Conservation (phyloP, 2,888 invertebrate species). For the Troglohyphantes excavatus region DNA sequence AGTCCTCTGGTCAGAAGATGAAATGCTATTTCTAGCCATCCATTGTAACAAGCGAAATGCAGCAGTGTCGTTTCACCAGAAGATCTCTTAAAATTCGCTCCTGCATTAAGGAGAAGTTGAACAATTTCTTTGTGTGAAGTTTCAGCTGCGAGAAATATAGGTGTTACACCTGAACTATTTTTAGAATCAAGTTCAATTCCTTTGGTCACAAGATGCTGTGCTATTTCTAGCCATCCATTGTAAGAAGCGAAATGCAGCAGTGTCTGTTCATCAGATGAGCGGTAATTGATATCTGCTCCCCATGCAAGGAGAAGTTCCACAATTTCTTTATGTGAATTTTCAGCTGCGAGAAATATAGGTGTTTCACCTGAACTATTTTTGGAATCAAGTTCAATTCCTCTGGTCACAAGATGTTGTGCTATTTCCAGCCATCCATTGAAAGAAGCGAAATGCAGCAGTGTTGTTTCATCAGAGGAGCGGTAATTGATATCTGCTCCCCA, state of each 20-base stretch:
- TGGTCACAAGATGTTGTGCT: neutral
- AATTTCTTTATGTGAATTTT: neutral
- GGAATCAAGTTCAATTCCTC: neutral
- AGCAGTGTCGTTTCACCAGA: neutral
- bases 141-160: neutral
- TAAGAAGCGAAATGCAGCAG: conserved; percentile 1
- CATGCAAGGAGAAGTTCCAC: neutral
- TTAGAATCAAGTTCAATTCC: conserved; percentile 7
- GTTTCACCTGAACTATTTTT: neutral
- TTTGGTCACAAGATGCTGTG: neutral
- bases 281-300: conserved; percentile 10
- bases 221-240: neutral
- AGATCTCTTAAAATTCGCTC: neutral
- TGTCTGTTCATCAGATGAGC: neutral
- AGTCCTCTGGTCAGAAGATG: no score
- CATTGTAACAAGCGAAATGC: neutral
- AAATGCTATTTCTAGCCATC: no score
- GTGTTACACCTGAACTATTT: neutral
- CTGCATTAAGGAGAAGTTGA: neutral
- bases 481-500: neutral
- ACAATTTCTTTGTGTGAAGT: conserved; percentile 7
- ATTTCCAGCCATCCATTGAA: neutral
- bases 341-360: neutral
- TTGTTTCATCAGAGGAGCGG: neutral
- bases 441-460: neutral